Evolutionary conservation across 2,797 vertebrate genomes (phyloP), one percentile per base, ranked within the genome.

Genomic region (Brachyrhaphis roseni): DNA sequence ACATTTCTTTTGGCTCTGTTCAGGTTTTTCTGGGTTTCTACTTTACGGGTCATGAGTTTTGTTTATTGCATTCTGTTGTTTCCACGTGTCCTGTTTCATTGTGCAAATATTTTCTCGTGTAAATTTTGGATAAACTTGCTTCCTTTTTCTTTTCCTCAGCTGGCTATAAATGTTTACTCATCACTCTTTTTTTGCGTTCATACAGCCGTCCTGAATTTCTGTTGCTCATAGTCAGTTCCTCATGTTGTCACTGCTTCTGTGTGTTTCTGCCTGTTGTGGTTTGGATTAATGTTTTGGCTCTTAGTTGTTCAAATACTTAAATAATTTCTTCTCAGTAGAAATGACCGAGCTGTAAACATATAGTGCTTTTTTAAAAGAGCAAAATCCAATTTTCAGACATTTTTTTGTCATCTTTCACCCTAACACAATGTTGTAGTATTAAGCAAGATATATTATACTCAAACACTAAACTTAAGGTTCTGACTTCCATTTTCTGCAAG

Each of bases 31-130:
- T 45, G 68, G 41, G 41, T 45, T 71, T 71, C 26, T 46, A 3
- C 39, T n/a, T 26, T n/a, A 70, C 23, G 16, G n/a, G 66, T 43
- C 39, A 70, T 43, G 41, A 28, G 2, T 71, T 71, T 41, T 71
- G 41, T 71, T 71, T 28, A n/a, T 71, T n/a, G 16, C n/a, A 46
- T 46, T 71, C 26, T n/a, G 41, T 71, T 46, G 26, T 71, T 71
- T 71, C 68, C 41, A 16, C 28, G 13, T 45, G 26, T 45, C 41
- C 26, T 46, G 12, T 71, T 46, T 45, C 68, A 71, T 16, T 46
- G 68, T 71, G 68, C 28, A 16, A 10, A 71, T 28, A 16, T 28
- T 45, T 45, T 45, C 68, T 26, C 26, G 1, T 20, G 12, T 71
- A 45, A 41, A 46, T 28, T 71, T 45, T 28, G 41, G 26, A 71